These are phyloP conservation scores for Cinclus cinclus DNA, from an alignment of 2,113 vertebrate species.

Conservation along the genomic window DNA sequence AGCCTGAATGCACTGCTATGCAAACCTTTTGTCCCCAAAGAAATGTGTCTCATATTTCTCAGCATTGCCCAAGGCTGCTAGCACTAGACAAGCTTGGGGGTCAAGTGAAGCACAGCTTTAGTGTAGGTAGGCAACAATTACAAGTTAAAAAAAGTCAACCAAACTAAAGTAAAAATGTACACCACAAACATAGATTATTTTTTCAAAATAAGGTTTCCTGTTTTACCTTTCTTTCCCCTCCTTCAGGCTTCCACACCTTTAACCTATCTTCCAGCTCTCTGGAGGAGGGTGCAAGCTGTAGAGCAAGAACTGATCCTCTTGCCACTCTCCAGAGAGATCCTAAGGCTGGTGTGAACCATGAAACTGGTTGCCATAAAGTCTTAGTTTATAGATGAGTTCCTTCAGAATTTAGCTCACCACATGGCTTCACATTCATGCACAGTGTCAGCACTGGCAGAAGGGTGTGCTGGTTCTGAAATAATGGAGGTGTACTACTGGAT, in stretches of 20 bases:
- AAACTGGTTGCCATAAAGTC: not conserved
- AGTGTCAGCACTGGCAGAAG: not conserved
- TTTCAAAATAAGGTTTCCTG: not conserved
- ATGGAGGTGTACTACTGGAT: not conserved
- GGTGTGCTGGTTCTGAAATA: not conserved
- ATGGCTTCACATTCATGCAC: not conserved
- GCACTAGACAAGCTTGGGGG: not conserved
- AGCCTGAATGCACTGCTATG: not conserved
- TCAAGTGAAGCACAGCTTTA: not conserved
- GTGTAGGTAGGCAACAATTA: not conserved
- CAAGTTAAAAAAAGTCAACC: not conserved
- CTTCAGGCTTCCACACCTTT: not conserved
- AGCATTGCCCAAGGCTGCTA: not conserved
- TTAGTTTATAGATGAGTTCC: not conserved
- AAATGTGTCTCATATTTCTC: not conserved
- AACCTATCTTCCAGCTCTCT: not conserved
- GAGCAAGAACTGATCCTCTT: not conserved
- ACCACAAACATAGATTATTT: not conserved
- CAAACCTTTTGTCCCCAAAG: not conserved
- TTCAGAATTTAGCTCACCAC: not conserved
- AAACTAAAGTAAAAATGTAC: not conserved
- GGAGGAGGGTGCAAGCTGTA: not conserved
- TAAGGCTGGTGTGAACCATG: not conserved
- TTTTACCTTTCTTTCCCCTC: not conserved
- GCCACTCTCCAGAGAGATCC: not conserved